A percentile compares a stretch with the other conserved stretches of the same genome.
phyloP scores from a whole-genome alignment of 2,888 invertebrate species.

The Cheilosia variabilis region DNA sequence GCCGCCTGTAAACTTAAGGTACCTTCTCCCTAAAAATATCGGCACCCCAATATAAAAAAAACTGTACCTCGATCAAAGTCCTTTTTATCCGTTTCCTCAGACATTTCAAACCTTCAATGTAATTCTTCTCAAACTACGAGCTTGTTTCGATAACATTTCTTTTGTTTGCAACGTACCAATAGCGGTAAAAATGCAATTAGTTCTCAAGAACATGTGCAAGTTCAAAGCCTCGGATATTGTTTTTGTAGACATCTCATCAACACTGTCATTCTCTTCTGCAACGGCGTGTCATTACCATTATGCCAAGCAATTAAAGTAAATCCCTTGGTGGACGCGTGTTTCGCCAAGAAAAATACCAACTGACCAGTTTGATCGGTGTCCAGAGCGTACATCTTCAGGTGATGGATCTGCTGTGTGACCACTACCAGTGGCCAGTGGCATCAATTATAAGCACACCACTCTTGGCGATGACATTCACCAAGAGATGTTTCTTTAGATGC shows the following conservation, averaged over 20 bases:
- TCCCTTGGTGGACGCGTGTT: neutral
- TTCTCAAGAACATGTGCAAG: conserved; percentile 66
- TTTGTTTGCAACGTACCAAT: conserved; percentile 5
- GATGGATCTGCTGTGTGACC: conserved; percentile 47
- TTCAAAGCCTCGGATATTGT: conserved; percentile 10
- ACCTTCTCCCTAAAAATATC: too few species aligned
- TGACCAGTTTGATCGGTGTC: conserved; percentile 45
- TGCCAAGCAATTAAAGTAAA: conserved; percentile 14
- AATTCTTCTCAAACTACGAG: neutral
- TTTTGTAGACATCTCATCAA: conserved; percentile 23
- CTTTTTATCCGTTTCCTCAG: neutral
- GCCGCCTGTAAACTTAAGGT: too few species aligned
- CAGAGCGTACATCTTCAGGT: conserved; percentile 32
- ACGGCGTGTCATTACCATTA: conserved; percentile 55
- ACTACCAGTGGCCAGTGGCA: conserved; percentile 42
- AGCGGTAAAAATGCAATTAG: conserved; percentile 67
- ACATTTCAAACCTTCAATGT: too few species aligned
- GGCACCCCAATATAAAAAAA: too few species aligned
- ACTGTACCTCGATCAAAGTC: too few species aligned
- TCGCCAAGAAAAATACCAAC: conserved; percentile 1
- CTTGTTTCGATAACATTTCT: neutral
- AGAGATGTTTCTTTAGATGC: conserved; percentile 34
- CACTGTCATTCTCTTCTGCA: neutral
- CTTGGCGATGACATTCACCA: conserved; percentile 5
- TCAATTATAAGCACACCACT: conserved; percentile 51